Evolutionary conservation across 2,888 invertebrate genomes (phyloP).

Genomic region (Dolomedes plantarius): DNA sequence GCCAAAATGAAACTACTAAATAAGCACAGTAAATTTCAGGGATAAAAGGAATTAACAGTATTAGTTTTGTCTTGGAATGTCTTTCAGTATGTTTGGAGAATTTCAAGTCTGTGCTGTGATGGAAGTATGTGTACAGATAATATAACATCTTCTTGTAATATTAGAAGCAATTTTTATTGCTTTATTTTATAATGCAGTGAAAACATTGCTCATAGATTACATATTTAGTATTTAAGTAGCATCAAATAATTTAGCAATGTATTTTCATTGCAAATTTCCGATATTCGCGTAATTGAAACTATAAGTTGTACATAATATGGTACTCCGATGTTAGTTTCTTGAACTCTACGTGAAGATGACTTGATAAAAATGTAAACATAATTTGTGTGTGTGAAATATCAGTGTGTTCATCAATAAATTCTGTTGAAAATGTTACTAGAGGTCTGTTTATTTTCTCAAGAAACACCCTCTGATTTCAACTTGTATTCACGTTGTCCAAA

Average conservation of each 20-base stretch:
- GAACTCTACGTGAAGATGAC: background rate
- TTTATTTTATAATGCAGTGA: background rate
- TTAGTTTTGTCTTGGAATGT: background rate
- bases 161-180: background rate
- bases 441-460: background rate
- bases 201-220: background rate
- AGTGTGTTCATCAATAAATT: constrained; percentile 3
- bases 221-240: constrained; percentile 3
- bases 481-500: too few species aligned
- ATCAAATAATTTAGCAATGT: background rate
- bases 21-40: background rate
- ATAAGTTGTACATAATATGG: background rate
- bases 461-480: too few species aligned
- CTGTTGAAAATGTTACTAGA: background rate
- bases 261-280: background rate
- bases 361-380: too few species aligned
- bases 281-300: background rate
- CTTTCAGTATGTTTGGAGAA: too few species aligned
- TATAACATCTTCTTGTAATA: background rate
- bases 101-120: background rate
- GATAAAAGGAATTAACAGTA: background rate
- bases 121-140: background rate
- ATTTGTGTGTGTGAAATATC: background rate
- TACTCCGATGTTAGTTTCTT: background rate
- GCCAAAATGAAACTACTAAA: too few species aligned